phyloP scores from a whole-genome alignment of 2,113 vertebrate species.

The Stigmatopora argus region DNA sequence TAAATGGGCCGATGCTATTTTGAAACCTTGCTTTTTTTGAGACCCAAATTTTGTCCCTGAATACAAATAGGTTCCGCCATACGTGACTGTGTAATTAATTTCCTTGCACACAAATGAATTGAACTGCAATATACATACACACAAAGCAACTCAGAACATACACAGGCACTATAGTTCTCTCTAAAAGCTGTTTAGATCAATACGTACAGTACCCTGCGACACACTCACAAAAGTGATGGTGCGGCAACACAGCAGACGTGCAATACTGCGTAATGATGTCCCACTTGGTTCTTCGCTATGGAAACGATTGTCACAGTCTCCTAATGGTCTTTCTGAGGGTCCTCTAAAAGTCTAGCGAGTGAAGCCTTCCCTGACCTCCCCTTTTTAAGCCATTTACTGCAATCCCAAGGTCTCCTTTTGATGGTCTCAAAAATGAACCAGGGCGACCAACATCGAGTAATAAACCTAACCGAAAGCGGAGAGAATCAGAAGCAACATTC shows the following conservation, averaged over 20 bases:
- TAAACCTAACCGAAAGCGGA: constrained; percentile 49
- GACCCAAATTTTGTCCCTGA: too few relatives aligned
- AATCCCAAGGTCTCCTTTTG: constrained; percentile 36
- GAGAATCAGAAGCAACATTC: constrained; percentile 48
- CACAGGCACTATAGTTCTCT: constrained; percentile 26
- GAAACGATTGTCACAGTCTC: constrained; percentile 25
- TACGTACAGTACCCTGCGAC: constrained; percentile 12
- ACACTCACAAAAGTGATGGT: constrained; percentile 21
- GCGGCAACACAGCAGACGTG: constrained; percentile 35
- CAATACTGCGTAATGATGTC: constrained; percentile 32
- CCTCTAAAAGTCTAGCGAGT: constrained; percentile 32
- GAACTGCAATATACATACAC: too few relatives aligned
- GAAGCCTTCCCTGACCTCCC: constrained; percentile 35
- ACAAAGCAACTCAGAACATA: background rate
- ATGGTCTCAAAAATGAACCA: constrained; percentile 23
- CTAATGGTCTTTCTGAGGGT: constrained; percentile 33
- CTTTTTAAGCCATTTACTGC: constrained; percentile 36
- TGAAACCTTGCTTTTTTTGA: too few relatives aligned
- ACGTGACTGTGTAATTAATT: too few relatives aligned
- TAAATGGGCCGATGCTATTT: too few relatives aligned
- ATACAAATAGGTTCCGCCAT: too few relatives aligned
- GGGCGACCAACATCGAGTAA: constrained; percentile 45
- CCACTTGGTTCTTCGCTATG: constrained; percentile 23
- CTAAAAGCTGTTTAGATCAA: constrained; percentile 34
- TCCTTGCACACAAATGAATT: too few relatives aligned